Percentiles rank a stretch among this genome's conserved stretches.
These are phyloP conservation scores for Aleiodes testaceus DNA, from an alignment of 2,888 invertebrate genomes.

Conservation along the genomic window DNA sequence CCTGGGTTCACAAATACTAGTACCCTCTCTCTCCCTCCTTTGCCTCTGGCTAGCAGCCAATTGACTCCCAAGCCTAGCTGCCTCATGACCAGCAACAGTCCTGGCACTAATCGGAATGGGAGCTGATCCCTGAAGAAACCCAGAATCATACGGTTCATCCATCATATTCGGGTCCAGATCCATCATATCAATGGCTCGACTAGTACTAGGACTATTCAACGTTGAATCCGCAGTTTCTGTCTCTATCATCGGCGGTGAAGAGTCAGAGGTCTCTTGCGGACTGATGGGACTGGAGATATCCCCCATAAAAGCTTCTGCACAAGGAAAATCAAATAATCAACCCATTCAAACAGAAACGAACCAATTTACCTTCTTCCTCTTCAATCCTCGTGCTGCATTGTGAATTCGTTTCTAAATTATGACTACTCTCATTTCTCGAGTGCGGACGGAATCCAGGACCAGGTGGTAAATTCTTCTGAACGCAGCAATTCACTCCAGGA, in stretches of 20 bases:
- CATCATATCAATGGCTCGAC: constrained; percentile 71
- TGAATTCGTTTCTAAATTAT: constrained; percentile 69
- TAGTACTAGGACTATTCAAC: constrained; percentile 68
- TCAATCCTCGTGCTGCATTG: constrained; percentile 79
- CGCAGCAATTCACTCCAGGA: constrained; percentile 97
- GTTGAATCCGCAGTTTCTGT: constrained; percentile 62
- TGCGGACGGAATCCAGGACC: constrained; percentile 95
- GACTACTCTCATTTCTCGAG: constrained; percentile 83
- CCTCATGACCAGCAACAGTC: constrained; percentile 88
- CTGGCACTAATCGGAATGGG: constrained; percentile 70
- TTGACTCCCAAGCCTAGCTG: constrained; percentile 80
- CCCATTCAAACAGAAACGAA: no score
- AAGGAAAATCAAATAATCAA: no score
- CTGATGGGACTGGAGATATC: constrained; percentile 59
- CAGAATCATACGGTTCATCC: constrained; percentile 71
- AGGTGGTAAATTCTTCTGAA: constrained; percentile 93
- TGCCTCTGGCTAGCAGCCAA: constrained; percentile 72
- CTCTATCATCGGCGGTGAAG: constrained; percentile 62
- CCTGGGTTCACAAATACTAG: constrained; percentile 75
- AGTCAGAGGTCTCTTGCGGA: constrained; percentile 57
- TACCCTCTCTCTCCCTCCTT: constrained; percentile 64
- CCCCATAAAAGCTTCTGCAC: constrained; percentile 62
- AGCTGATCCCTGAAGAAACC: constrained; percentile 69
- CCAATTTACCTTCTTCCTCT: constrained; percentile 74
- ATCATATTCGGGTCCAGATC: constrained; percentile 70